These are phyloP conservation scores for Andrena hattorfiana DNA, from an alignment of 2,888 invertebrate genomes.

Conservation along the genomic window DNA sequence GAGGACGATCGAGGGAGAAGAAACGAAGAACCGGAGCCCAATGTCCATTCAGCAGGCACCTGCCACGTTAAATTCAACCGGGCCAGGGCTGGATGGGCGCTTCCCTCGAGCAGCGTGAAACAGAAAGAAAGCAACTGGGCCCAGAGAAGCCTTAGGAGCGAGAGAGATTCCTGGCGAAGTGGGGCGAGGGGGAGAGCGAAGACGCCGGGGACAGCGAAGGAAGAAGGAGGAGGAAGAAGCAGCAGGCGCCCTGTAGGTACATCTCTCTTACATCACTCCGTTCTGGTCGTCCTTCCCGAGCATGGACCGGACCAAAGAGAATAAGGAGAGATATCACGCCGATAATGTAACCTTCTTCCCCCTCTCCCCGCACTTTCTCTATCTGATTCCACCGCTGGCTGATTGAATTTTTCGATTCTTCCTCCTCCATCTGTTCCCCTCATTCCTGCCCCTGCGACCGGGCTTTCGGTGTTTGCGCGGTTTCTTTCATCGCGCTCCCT, in stretches of 20 bases:
- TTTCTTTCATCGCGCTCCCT: too few species aligned
- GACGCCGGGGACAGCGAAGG: constrained; percentile 14
- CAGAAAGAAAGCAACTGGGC: constrained; percentile 33
- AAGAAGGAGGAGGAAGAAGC: constrained; percentile 45
- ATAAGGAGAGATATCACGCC: constrained; percentile 69
- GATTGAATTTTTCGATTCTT: constrained; percentile 29
- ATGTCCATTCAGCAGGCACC: constrained; percentile 76
- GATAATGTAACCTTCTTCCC: constrained; percentile 61
- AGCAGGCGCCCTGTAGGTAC: constrained; percentile 62
- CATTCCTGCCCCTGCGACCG: too few species aligned
- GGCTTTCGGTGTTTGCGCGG: too few species aligned
- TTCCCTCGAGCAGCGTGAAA: constrained; percentile 33
- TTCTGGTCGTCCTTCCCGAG: constrained; percentile 53
- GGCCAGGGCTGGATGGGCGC: constrained; percentile 57
- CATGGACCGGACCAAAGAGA: constrained; percentile 50
- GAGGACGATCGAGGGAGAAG: constrained; percentile 16
- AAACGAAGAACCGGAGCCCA: constrained; percentile 48
- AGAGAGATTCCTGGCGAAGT: neutral
- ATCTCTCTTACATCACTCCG: constrained; percentile 72
- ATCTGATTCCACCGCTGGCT: neutral
- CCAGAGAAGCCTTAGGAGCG: neutral
- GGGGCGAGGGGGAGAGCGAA: constrained; percentile 25
- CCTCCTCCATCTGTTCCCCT: neutral
- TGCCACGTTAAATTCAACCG: constrained; percentile 75
- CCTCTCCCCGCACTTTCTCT: constrained; percentile 60